These are phyloP conservation scores for Cathartes aura DNA, from an alignment of 2,113 vertebrate species.

Conservation along the genomic window DNA sequence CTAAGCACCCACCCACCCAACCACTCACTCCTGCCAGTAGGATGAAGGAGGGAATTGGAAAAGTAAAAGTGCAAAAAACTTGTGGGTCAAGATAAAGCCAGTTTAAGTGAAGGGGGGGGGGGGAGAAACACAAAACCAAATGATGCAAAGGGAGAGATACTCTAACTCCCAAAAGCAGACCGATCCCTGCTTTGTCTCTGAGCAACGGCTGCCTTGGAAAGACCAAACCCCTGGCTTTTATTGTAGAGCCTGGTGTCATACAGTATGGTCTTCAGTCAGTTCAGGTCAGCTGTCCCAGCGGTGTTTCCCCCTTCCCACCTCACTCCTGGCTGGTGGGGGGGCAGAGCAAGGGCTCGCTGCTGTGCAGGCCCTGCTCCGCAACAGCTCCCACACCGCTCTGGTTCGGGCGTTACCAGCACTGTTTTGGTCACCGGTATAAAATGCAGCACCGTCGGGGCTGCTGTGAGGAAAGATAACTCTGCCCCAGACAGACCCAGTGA, in stretches of 20 bases:
- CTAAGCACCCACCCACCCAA: too few relatives aligned
- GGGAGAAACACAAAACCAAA: background rate
- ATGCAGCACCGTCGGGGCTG: accelerated
- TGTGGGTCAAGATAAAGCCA: background rate
- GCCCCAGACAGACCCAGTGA: too few relatives aligned
- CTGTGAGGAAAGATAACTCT: background rate
- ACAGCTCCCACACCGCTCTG: background rate
- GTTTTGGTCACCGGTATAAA: background rate
- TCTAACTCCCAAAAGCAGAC: background rate
- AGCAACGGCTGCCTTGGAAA: background rate
- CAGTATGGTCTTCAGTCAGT: background rate
- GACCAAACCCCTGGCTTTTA: background rate
- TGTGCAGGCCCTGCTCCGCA: background rate
- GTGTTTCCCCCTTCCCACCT: too few relatives aligned
- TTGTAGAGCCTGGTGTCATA: too few relatives aligned
- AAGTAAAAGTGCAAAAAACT: background rate
- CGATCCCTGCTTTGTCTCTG: too few relatives aligned
- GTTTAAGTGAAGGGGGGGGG: background rate
- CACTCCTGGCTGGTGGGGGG: background rate
- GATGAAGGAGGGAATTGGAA: background rate
- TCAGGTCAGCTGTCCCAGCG: too few relatives aligned
- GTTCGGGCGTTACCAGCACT: background rate
- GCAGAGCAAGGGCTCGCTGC: background rate
- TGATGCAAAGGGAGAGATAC: too few relatives aligned
- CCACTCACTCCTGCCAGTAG: background rate